Evolutionary conservation across 2,113 vertebrate genomes (phyloP).

Genomic region (Myodes glareolus): DNA sequence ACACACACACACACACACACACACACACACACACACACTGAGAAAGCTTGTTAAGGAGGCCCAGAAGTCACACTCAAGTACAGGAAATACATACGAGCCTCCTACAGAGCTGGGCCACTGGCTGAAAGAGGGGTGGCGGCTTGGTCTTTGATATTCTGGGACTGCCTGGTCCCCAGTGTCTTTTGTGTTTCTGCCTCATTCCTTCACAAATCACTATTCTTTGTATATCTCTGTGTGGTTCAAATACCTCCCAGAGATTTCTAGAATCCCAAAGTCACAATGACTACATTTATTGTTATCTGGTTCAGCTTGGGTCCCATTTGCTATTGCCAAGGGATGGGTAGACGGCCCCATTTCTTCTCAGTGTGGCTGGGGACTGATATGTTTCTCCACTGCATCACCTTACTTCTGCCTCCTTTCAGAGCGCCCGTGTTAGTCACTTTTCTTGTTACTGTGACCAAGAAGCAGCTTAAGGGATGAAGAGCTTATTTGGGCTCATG

Average conservation of each 20-base stretch:
- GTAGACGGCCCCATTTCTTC: background rate
- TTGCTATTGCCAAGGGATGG: background rate
- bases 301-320: background rate
- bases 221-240: background rate
- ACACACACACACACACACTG: background rate
- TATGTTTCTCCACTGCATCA: accelerated
- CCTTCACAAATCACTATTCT: background rate
- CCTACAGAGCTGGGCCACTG: accelerated
- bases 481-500: background rate
- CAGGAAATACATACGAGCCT: background rate
- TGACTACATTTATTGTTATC: background rate
- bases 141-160: background rate
- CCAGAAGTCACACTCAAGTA: background rate
- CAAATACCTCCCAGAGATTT: background rate
- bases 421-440: background rate
- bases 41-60: too few relatives aligned
- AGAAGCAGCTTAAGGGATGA: background rate
- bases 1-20: background rate
- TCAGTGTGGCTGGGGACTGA: background rate
- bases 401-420: too few relatives aligned
- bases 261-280: background rate
- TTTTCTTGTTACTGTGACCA: background rate
- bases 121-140: accelerated
- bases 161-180: background rate
- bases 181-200: background rate